Evolutionary conservation across 2,113 vertebrate genomes (phyloP).

Genomic region (Aviceda subcristata): DNA sequence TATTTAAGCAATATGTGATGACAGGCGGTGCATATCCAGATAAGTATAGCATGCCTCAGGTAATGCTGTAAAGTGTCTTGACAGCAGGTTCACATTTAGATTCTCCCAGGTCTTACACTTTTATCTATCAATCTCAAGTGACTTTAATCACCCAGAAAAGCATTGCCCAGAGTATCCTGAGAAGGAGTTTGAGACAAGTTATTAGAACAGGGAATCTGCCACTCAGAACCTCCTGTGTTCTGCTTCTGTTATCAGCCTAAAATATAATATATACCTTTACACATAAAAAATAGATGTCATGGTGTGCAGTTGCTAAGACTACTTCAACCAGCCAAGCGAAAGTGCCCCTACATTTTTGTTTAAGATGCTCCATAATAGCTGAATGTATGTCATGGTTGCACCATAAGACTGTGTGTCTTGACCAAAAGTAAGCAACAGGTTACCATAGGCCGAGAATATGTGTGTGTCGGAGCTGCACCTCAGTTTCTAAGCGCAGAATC

Average conservation of each 20-base stretch:
- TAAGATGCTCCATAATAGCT: background rate
- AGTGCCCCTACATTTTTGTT: background rate
- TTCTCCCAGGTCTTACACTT: background rate
- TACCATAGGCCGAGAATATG: rapidly evolving
- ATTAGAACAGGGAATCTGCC: background rate
- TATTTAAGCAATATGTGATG: slow-evolving; percentile 30
- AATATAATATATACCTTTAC: background rate
- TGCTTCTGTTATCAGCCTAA: background rate
- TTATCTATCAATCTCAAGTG: background rate
- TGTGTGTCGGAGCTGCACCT: background rate
- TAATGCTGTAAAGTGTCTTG: background rate
- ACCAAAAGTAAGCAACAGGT: background rate
- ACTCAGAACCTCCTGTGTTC: background rate
- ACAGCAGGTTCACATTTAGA: background rate
- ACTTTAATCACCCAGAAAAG: slow-evolving; percentile 20
- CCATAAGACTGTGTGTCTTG: rapidly evolving
- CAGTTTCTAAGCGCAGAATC: background rate
- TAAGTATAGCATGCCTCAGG: background rate
- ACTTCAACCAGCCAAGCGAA: background rate
- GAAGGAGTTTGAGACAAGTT: background rate
- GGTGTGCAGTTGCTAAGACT: background rate
- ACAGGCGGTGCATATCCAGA: background rate
- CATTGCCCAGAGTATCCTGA: background rate
- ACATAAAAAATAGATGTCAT: background rate
- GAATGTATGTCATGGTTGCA: background rate